Percentiles rank a stretch among this genome's conserved stretches.
Evolutionary conservation across 2,888 invertebrate species (phyloP).

Genomic region (Zygogramma bicolorata): DNA sequence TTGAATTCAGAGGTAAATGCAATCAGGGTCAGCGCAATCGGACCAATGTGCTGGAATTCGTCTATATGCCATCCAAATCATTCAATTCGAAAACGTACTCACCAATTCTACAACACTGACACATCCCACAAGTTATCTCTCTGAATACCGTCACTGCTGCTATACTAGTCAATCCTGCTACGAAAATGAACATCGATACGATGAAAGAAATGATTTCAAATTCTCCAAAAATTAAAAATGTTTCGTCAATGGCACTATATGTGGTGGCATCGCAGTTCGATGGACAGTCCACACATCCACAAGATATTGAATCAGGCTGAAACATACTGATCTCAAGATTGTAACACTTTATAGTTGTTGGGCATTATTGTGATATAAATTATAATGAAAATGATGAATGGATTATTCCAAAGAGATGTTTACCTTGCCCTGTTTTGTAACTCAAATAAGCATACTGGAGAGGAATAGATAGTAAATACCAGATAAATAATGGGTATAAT

Average conservation of each 20-base stretch:
- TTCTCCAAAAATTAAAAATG: constrained; percentile 9
- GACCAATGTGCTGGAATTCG: too few species aligned
- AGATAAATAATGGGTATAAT: too few species aligned
- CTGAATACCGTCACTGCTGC: constrained; percentile 5
- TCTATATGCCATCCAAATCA: too few species aligned
- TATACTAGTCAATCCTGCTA: not conserved
- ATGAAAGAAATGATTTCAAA: constrained; percentile 20
- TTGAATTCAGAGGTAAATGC: too few species aligned
- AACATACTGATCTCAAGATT: constrained; percentile 32
- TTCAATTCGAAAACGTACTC: too few species aligned
- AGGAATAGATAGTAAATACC: too few species aligned
- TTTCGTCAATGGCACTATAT: constrained; percentile 63
- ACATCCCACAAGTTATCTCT: not conserved
- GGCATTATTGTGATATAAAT: too few species aligned
- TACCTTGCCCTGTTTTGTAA: too few species aligned
- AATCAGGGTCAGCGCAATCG: too few species aligned
- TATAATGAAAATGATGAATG: too few species aligned
- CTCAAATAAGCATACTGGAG: too few species aligned
- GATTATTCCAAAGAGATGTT: too few species aligned
- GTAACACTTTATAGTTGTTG: not conserved
- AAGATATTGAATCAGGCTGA: constrained; percentile 71
- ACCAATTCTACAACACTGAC: not conserved
- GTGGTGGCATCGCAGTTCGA: constrained; percentile 72
- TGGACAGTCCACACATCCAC: constrained; percentile 84
- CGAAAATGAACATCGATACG: constrained; percentile 2